These are phyloP conservation scores for Miltochrista miniata DNA, from an alignment of 2,888 invertebrate species.

Conservation along the genomic window DNA sequence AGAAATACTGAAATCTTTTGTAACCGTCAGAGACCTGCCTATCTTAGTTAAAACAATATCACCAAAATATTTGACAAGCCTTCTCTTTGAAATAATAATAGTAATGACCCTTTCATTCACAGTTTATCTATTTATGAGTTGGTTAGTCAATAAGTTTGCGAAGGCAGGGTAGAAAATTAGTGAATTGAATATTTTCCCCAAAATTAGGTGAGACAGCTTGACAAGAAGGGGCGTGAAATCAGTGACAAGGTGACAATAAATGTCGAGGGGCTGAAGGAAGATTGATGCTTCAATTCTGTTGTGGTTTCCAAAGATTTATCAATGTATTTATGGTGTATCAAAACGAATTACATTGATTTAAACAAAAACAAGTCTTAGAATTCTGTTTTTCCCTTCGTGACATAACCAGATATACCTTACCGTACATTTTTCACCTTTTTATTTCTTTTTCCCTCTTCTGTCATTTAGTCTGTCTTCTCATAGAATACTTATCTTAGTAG, in stretches of 20 bases:
- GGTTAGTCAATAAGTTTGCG: constrained; percentile 18
- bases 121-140: constrained; percentile 17
- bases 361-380: background rate
- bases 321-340: background rate
- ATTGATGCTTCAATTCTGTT: constrained; percentile 31
- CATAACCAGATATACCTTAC: background rate
- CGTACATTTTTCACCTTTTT: too few relatives aligned
- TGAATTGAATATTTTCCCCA: constrained; percentile 13
- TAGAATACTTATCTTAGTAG: too few relatives aligned
- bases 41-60: constrained; percentile 14
- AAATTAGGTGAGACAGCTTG: constrained; percentile 31
- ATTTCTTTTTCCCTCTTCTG: too few relatives aligned
- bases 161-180: constrained; percentile 24
- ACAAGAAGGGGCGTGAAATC: constrained; percentile 32
- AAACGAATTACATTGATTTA: background rate
- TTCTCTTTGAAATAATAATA: constrained; percentile 41
- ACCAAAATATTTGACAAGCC: too few relatives aligned
- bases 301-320: constrained; percentile 32
- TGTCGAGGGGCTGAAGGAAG: constrained; percentile 30
- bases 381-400: background rate
- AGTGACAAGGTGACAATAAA: constrained; percentile 33
- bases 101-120: constrained; percentile 21
- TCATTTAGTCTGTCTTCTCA: too few relatives aligned
- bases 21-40: too few relatives aligned
- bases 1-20: too few relatives aligned